Conservation (phyloP, 2,113 vertebrate genomes). For the Cottus gobio region DNA sequence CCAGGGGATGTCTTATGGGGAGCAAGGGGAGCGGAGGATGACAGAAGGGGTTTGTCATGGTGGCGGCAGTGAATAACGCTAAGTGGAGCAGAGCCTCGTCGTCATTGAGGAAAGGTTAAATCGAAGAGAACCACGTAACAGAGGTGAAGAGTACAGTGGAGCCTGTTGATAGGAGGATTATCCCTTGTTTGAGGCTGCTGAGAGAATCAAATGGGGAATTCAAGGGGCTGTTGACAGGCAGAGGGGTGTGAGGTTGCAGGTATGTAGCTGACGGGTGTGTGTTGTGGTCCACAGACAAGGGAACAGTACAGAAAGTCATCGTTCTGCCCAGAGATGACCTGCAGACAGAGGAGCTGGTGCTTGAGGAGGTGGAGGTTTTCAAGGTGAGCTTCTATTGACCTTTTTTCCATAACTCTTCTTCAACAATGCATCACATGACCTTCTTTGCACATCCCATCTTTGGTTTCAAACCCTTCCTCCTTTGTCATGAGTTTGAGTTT, state of each 20-base stretch:
- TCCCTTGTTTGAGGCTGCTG: constrained; percentile 32
- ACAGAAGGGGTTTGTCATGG: constrained; percentile 48
- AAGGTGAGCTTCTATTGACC: constrained; percentile 84
- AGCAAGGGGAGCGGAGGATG: constrained; percentile 23
- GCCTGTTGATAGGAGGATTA: constrained; percentile 61
- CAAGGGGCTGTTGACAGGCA: constrained; percentile 40
- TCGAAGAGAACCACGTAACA: background rate
- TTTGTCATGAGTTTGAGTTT: background rate
- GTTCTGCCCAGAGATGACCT: constrained; percentile 96
- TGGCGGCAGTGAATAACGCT: background rate
- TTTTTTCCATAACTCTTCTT: background rate
- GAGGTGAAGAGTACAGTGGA: constrained; percentile 42
- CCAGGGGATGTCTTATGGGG: constrained; percentile 22
- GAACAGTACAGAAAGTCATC: constrained; percentile 97
- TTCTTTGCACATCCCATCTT: background rate
- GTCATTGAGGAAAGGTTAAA: constrained; percentile 42
- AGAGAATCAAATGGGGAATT: constrained; percentile 48
- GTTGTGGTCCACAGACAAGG: constrained; percentile 86
- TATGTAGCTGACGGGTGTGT: constrained; percentile 54
- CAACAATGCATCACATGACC: background rate
- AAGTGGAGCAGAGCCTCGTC: constrained; percentile 23
- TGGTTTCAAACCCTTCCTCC: background rate
- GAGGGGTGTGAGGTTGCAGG: constrained; percentile 32
- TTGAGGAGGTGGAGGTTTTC: constrained; percentile 98
- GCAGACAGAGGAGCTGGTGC: constrained; percentile 94